Percentiles rank a stretch among this genome's conserved stretches.
Conservation (phyloP, 2,888 invertebrate species). For the Microplitis deprimator region DNA sequence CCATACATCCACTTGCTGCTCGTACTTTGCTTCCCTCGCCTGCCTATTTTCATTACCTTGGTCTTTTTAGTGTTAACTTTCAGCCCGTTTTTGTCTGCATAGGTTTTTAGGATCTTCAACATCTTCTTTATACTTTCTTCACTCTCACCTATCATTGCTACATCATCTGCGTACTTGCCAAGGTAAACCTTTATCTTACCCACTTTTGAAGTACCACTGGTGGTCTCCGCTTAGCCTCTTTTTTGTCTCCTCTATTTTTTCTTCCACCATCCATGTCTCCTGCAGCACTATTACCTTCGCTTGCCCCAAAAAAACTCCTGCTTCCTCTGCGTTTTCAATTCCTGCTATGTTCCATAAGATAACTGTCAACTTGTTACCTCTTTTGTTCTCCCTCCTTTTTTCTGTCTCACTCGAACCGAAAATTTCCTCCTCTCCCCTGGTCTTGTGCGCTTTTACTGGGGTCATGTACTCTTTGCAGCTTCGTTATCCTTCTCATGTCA, state of each 20-base stretch:
- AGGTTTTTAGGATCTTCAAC: conserved; percentile 32
- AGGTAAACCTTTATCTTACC: too few species aligned
- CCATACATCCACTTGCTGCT: conserved; percentile 25
- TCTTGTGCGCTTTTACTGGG: not conserved
- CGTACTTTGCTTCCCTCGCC: conserved; percentile 19
- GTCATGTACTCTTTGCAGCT: not conserved
- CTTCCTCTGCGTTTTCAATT: not conserved
- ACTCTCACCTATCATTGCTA: conserved; percentile 36
- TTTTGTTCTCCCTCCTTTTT: not conserved
- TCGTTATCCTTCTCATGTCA: not conserved
- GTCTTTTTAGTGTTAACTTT: conserved; percentile 43
- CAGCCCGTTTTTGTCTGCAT: conserved; percentile 30
- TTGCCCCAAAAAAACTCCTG: not conserved
- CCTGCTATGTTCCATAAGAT: not conserved
- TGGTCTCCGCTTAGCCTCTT: not conserved
- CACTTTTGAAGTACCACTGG: not conserved
- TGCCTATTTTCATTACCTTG: conserved; percentile 43
- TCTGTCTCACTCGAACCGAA: not conserved
- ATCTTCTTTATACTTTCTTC: conserved; percentile 37
- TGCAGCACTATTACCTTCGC: not conserved
- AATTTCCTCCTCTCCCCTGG: not conserved
- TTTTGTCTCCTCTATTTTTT: not conserved
- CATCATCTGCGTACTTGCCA: conserved; percentile 42
- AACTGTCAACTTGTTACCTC: not conserved
- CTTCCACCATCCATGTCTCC: not conserved